Percentiles rank a stretch among this genome's conserved stretches.
These are phyloP conservation scores for Microctonus aethiopoides DNA, from an alignment of 2,888 invertebrate species.

Conservation along the genomic window DNA sequence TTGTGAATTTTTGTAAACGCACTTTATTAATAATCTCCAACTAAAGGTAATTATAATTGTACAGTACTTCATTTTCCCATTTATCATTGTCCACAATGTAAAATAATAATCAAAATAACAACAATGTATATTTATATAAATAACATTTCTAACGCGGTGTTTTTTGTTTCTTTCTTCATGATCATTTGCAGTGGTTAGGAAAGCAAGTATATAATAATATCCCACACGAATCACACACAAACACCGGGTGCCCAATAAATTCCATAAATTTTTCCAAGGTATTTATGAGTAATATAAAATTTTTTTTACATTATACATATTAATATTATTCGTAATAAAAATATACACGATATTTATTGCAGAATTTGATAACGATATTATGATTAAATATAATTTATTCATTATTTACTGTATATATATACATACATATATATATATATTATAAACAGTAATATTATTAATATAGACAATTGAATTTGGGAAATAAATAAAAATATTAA, in stretches of 20 bases:
- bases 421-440: no score
- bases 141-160: not conserved
- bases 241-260: constrained; percentile 11
- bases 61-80: not conserved
- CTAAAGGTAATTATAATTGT: not conserved
- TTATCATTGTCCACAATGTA: not conserved
- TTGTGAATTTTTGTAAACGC: not conserved
- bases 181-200: constrained; percentile 7
- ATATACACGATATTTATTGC: not conserved
- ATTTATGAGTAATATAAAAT: constrained; percentile 11
- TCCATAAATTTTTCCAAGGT: not conserved
- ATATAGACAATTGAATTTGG: no score
- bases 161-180: not conserved
- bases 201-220: not conserved
- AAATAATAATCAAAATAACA: not conserved
- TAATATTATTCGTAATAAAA: no score
- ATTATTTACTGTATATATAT: no score
- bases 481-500: no score
- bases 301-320: not conserved
- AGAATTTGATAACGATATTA: no score
- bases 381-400: no score
- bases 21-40: not conserved
- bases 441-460: no score
- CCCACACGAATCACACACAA: not conserved
- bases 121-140: not conserved